Conservation (phyloP, 2,797 vertebrate species). For the Fistularia tabacaria region DNA sequence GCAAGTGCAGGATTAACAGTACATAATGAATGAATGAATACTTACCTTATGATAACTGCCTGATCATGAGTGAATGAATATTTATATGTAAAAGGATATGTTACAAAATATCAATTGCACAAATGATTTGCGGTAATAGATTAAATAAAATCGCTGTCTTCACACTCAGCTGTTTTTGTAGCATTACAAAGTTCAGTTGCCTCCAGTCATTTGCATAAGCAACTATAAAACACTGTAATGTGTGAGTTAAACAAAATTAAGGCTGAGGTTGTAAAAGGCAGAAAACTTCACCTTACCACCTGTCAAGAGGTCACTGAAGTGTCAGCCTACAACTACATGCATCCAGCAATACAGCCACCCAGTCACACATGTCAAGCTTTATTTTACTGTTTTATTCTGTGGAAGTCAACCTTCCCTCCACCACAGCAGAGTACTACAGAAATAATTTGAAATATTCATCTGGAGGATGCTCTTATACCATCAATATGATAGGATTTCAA, state of each 20-base stretch:
- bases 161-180: not conserved
- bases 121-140: no score
- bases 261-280: conserved; percentile 57
- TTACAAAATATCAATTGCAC: no score
- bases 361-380: conserved; percentile 15
- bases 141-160: no score
- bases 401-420: conserved; percentile 26
- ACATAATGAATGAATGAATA: no score
- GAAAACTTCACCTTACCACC: conserved; percentile 67
- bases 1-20: no score
- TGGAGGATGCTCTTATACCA: conserved; percentile 56
- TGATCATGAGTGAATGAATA: no score
- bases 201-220: conserved; percentile 54
- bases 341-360: conserved; percentile 40
- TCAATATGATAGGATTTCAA: conserved; percentile 57
- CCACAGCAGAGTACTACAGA: conserved; percentile 36
- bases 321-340: conserved; percentile 57
- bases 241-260: conserved; percentile 58
- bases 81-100: no score
- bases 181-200: conserved; percentile 39
- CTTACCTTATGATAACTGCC: no score
- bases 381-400: conserved; percentile 46
- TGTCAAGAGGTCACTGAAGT: conserved; percentile 65
- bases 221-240: conserved; percentile 65
- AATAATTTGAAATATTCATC: conserved; percentile 61